These are phyloP conservation scores for Eulemur coronatus DNA, from an alignment of 2,797 vertebrate genomes.

Conservation along the genomic window DNA sequence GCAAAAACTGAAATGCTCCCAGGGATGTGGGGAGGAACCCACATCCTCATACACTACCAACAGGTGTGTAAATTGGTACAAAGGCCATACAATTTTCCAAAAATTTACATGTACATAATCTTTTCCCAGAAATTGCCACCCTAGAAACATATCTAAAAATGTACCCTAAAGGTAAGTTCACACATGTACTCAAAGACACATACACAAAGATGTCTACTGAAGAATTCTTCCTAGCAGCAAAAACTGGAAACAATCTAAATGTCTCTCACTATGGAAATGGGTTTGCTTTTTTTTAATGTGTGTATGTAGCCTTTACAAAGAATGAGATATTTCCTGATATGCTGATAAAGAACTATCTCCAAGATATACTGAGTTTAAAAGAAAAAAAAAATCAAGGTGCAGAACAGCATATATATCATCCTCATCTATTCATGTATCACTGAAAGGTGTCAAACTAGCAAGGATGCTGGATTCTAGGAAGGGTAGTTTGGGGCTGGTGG, in stretches of 20 bases:
- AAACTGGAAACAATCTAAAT: not conserved
- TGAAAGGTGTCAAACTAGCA: not conserved
- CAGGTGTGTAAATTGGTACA: not conserved
- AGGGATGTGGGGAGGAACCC: not conserved
- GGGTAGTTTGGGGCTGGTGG: not conserved
- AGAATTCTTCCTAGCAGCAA: not conserved
- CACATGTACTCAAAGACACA: not conserved
- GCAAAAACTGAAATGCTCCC: not conserved
- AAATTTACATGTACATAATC: not conserved
- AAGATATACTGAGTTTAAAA: not conserved
- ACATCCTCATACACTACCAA: not conserved
- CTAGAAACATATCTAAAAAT: slow-evolving; percentile 11
- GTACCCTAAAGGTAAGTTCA: not conserved
- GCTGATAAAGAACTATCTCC: not conserved
- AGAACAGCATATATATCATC: not conserved
- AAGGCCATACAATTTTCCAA: not conserved
- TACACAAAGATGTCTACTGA: not conserved
- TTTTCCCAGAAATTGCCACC: not conserved
- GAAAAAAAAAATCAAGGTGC: not conserved
- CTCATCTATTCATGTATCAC: not conserved
- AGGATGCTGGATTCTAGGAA: not conserved
- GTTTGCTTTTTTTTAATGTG: not conserved
- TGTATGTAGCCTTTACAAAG: not conserved
- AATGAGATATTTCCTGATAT: not conserved
- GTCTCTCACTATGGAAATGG: not conserved